phyloP scores from a whole-genome alignment of 2,797 vertebrate genomes.

The Sus cebifrons region DNA sequence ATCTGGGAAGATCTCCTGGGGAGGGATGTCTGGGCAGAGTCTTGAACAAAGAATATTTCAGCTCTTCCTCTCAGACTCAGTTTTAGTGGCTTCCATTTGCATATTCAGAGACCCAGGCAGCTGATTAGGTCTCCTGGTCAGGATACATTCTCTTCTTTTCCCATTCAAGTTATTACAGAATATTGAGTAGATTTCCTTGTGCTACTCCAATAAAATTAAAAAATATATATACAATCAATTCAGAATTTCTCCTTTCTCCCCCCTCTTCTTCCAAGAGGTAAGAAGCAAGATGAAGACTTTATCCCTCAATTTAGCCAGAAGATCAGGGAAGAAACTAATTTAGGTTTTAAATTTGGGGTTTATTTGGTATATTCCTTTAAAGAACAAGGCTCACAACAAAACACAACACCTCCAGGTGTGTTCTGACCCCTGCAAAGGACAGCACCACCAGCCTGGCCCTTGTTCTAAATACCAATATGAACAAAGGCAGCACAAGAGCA shows the following conservation, averaged over 20 bases:
- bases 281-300: background rate
- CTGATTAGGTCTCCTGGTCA: background rate
- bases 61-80: background rate
- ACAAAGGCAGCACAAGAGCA: background rate
- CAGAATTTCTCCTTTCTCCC: background rate
- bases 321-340: background rate
- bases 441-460: background rate
- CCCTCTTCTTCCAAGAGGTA: fast-evolving
- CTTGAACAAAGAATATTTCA: background rate
- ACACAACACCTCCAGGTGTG: background rate
- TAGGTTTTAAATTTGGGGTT: background rate
- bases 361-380: background rate
- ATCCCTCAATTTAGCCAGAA: background rate
- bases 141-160: background rate
- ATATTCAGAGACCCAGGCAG: background rate
- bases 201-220: no score
- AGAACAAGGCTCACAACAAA: background rate
- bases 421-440: background rate
- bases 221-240: no score
- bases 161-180: no score
- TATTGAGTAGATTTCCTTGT: no score
- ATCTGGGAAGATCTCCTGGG: background rate
- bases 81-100: background rate
- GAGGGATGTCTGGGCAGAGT: no score
- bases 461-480: background rate